These are phyloP conservation scores for Saimiri boliviensis DNA, from an alignment of 2,113 vertebrate genomes.

Conservation along the genomic window DNA sequence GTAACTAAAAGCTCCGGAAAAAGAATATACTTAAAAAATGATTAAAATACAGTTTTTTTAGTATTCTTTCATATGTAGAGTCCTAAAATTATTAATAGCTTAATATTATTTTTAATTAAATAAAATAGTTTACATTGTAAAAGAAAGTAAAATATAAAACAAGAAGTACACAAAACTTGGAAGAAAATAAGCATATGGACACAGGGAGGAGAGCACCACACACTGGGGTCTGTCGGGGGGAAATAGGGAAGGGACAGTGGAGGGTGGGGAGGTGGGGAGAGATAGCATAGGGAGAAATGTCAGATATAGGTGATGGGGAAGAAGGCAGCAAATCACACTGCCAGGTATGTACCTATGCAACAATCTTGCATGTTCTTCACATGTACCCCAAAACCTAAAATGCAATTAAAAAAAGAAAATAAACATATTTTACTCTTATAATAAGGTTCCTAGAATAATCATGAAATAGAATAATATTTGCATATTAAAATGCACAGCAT, in stretches of 20 bases:
- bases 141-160: not conserved
- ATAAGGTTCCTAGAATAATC: not conserved
- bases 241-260: no score
- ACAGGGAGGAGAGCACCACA: no score
- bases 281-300: no score
- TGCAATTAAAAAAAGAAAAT: not conserved
- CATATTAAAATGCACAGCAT: not conserved
- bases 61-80: not conserved
- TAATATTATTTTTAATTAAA: not conserved
- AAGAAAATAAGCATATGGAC: not conserved
- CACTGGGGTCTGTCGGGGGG: no score
- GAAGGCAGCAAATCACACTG: no score
- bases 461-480: not conserved
- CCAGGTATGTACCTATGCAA: no score
- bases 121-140: not conserved
- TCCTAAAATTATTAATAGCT: not conserved
- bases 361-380: no score
- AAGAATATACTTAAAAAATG: not conserved
- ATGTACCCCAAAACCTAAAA: no score
- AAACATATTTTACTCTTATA: not conserved
- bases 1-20: not conserved
- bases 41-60: not conserved
- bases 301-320: no score
- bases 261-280: no score
- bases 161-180: not conserved